Evolutionary conservation across 37 sponge, comb jelly and placozoan species (phyloP), one percentile per base, ranked within the genome.

Genomic region (Agelas oroides): DNA sequence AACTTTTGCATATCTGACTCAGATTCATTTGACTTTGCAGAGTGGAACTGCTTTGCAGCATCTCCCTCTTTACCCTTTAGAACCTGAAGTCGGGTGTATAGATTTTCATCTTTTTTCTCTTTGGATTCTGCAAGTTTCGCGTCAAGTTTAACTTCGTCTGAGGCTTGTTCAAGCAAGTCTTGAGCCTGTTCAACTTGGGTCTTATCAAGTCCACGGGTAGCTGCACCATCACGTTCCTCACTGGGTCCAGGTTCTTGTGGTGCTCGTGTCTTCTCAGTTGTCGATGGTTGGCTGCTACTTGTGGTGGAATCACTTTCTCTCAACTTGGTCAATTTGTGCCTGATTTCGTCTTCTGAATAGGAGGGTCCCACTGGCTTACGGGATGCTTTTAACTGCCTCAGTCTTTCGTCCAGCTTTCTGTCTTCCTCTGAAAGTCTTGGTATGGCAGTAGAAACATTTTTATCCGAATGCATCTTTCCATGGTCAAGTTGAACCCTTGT

Each of bases 181-280:
- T 84, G 39, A 12, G 92, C 53, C 63, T 94, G 64, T 39, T 90
- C 88, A n/a, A 71, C 55, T 69, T 84, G 86, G 37, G 94, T 93
- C 34, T 78, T 82, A 18, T 41, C 28, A 36, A 14, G 32, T 30
- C n/a, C n/a, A n/a, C n/a, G n/a, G n/a, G 46, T 46, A 46, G 46
- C 8, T 8, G 46, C 46, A 32, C 5, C 24, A 28, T 15, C 53
- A 39, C 41, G 32, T 35, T 39, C 46, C 19, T 5, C 21, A 46
- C 40, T 23, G 23, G 52, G 38, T 1, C 21, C 64, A 23, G 2
- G 24, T 27, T 36, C 38, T 19, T 39, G 46, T 46, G 46, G 46
- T 24, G 5, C 69, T 31, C 5, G 2, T 28, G 23, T 8, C 34
- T 1, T 27, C 13, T 34, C 23, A 8, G 17, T 39, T 41, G 41